Evolutionary conservation across 2,797 vertebrate species (phyloP).

Genomic region (Megaceryle alcyon): DNA sequence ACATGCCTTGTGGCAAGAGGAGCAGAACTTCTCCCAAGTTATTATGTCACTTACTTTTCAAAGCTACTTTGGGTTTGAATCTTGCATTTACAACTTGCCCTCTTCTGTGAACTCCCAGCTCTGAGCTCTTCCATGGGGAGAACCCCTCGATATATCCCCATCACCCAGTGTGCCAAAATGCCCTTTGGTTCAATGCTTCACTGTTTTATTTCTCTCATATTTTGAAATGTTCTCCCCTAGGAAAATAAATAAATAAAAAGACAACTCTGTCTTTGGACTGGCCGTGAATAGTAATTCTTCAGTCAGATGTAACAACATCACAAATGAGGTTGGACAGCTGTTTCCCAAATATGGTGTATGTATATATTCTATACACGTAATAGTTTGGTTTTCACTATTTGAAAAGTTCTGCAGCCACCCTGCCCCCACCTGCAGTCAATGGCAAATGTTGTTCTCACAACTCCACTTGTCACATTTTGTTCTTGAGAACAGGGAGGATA

Average conservation of each 20-base stretch:
- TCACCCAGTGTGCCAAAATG: background rate
- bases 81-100: background rate
- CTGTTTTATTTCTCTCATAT: background rate
- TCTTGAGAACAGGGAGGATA: slow-evolving; percentile 25
- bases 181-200: background rate
- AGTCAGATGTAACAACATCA: background rate
- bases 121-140: background rate
- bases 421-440: slow-evolving; percentile 37
- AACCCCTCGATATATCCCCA: rapidly evolving
- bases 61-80: background rate
- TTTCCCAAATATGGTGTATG: slow-evolving; percentile 16
- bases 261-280: background rate
- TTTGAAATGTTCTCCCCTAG: background rate
- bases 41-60: background rate
- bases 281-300: slow-evolving; percentile 21
- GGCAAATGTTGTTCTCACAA: slow-evolving; percentile 42
- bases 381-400: background rate
- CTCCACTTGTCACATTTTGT: slow-evolving; percentile 50
- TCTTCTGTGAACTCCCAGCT: background rate
- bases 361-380: background rate
- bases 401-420: background rate
- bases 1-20: background rate
- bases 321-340: slow-evolving; percentile 48
- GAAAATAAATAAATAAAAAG: background rate
- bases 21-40: background rate